phyloP scores from a whole-genome alignment of 2,797 vertebrate species.

The Periparus ater region DNA sequence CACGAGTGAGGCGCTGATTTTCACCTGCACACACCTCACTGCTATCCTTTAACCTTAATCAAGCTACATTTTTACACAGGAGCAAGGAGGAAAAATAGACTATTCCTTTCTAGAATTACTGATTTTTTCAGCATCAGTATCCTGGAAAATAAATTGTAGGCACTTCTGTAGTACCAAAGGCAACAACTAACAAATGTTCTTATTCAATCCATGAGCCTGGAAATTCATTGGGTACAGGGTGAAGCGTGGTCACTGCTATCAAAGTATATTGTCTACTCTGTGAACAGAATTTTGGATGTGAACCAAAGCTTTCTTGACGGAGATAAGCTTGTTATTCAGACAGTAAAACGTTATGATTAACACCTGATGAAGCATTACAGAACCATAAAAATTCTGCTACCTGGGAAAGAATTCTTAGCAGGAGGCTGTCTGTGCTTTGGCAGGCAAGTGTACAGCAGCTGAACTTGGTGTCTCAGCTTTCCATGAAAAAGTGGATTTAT shows the following conservation, averaged over 20 bases:
- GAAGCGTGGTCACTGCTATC: slow-evolving; percentile 22
- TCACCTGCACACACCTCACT: not conserved
- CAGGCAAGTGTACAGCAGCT: not conserved
- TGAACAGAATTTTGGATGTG: slow-evolving; percentile 21
- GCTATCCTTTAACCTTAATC: not conserved
- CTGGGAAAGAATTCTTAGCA: slow-evolving; percentile 21
- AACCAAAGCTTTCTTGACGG: slow-evolving; percentile 37
- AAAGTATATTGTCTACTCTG: slow-evolving; percentile 26
- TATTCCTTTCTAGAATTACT: not conserved
- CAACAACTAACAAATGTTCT: not conserved
- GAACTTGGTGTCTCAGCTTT: not conserved
- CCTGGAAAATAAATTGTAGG: not conserved
- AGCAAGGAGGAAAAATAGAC: not conserved
- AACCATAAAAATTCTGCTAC: slow-evolving; percentile 41
- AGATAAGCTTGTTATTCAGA: slow-evolving; percentile 46
- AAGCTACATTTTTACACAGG: not conserved
- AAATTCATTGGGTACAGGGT: not conserved
- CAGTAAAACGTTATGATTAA: slow-evolving; percentile 40
- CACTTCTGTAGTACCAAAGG: not conserved
- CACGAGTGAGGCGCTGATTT: not conserved
- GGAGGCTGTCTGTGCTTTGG: not conserved
- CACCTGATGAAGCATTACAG: slow-evolving; percentile 47
- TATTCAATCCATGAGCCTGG: not conserved
- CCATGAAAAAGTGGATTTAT: not conserved
- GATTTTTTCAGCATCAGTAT: not conserved